phyloP scores from a whole-genome alignment of 2,888 invertebrate genomes.

The Amiota minor region DNA sequence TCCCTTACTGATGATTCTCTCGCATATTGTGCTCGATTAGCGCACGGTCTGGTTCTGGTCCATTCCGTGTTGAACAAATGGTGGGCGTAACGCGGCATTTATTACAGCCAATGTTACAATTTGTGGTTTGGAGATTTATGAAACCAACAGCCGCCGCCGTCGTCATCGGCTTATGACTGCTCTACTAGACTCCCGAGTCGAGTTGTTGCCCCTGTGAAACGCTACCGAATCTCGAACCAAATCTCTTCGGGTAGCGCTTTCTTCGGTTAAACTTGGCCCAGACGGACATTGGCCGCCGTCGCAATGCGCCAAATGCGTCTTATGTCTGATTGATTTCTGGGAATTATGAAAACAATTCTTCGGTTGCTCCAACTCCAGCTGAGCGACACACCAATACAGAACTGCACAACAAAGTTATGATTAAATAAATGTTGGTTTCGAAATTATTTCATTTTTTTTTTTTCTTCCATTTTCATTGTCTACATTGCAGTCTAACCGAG shows the following conservation, averaged over 20 bases:
- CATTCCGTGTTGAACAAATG: conserved; percentile 55
- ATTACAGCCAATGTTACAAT: conserved; percentile 71
- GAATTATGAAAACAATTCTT: conserved; percentile 45
- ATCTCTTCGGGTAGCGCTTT: neutral
- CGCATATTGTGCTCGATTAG: conserved; percentile 22
- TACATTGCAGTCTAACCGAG: conserved; percentile 24
- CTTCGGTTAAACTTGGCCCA: neutral
- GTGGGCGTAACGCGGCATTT: conserved; percentile 68
- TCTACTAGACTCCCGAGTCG: conserved; percentile 21
- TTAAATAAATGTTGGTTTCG: conserved; percentile 48
- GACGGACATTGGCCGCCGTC: conserved; percentile 2
- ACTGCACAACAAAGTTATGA: conserved; percentile 60
- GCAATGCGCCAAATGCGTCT: conserved; percentile 25
- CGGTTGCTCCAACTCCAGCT: conserved; percentile 35
- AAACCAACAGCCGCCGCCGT: conserved; percentile 42
- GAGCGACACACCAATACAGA: conserved; percentile 46
- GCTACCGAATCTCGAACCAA: conserved; percentile 24
- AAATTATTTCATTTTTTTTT: conserved; percentile 13
- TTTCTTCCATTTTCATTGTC: conserved; percentile 16
- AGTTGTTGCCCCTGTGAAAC: conserved; percentile 59
- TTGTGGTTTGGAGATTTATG: conserved; percentile 69
- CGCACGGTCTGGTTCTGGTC: conserved; percentile 2
- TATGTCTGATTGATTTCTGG: conserved; percentile 68
- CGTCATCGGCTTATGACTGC: conserved; percentile 58
- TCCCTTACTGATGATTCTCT: conserved; percentile 11